phyloP scores from a whole-genome alignment of 1,140 invertebrate genomes.

The Coenobita brevimanus region DNA sequence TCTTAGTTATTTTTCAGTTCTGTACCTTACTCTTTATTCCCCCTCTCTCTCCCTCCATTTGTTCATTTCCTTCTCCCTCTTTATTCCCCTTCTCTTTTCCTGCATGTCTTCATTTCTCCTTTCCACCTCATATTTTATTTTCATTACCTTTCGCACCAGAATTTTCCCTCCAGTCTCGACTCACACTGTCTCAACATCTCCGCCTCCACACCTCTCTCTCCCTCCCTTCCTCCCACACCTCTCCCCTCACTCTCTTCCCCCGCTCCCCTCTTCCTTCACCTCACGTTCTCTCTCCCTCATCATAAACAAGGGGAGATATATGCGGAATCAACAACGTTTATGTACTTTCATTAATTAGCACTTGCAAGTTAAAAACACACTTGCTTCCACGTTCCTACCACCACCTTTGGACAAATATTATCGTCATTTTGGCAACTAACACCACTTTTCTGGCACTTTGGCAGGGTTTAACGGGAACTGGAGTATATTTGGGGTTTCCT shows the following conservation, averaged over 20 bases:
- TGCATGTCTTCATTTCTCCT: not conserved
- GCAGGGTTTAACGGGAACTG: no score
- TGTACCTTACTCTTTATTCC: no score
- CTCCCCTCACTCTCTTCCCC: no score
- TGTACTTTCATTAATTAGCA: not conserved
- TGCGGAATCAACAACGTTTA: not conserved
- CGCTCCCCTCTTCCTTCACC: not conserved
- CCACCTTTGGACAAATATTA: no score
- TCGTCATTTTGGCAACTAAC: no score
- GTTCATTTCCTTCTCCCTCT: not conserved
- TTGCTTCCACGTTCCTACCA: no score
- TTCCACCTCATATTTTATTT: not conserved
- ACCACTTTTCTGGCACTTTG: no score
- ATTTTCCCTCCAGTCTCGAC: not conserved
- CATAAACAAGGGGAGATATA: not conserved
- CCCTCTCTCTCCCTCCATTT: not conserved
- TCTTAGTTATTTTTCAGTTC: no score
- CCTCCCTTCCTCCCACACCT: not conserved
- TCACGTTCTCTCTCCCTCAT: not conserved
- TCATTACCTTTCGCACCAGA: not conserved
- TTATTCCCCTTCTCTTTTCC: not conserved
- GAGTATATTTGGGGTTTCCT: no score
- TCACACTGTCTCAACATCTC: not conserved
- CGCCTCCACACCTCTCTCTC: not conserved
- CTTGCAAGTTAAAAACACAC: no score